phyloP scores from a whole-genome alignment of 2,888 invertebrate species.

The Polyommatus iphigenia region DNA sequence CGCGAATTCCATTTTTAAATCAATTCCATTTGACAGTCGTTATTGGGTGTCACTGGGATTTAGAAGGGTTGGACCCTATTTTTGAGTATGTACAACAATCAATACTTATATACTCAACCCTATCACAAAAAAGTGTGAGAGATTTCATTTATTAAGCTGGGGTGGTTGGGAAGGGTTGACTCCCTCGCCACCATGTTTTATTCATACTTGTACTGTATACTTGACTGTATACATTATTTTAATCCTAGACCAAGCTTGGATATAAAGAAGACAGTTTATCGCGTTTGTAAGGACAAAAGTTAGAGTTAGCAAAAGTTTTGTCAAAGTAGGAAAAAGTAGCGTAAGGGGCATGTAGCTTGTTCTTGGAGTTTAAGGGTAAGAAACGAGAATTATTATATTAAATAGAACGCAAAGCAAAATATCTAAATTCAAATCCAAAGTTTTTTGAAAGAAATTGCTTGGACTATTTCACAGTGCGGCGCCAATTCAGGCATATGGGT shows the following conservation, averaged over 20 bases:
- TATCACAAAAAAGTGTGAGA: slow-evolving; percentile 68
- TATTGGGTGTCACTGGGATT: not conserved
- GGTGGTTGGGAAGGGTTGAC: slow-evolving; percentile 62
- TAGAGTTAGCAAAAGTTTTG: too few relatives aligned
- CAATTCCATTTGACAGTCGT: not conserved
- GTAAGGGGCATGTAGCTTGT: too few relatives aligned
- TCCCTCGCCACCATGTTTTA: slow-evolving; percentile 67
- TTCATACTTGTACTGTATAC: slow-evolving; percentile 56
- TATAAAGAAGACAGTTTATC: not conserved
- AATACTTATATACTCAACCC: slow-evolving; percentile 47
- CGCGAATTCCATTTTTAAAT: not conserved
- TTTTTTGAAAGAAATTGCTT: too few relatives aligned
- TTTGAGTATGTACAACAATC: slow-evolving; percentile 22
- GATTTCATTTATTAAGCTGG: slow-evolving; percentile 62
- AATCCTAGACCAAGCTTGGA: not conserved
- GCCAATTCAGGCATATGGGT: too few relatives aligned
- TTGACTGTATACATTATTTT: not conserved
- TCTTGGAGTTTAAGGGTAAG: too few relatives aligned
- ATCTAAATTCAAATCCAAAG: too few relatives aligned
- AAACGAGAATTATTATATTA: too few relatives aligned
- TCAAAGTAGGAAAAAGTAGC: too few relatives aligned
- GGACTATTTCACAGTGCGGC: too few relatives aligned
- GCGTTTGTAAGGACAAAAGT: not conserved
- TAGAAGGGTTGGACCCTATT: not conserved
- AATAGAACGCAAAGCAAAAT: too few relatives aligned